phyloP scores from a whole-genome alignment of 2,797 vertebrate species.

The Leontocebus nigricollis region DNA sequence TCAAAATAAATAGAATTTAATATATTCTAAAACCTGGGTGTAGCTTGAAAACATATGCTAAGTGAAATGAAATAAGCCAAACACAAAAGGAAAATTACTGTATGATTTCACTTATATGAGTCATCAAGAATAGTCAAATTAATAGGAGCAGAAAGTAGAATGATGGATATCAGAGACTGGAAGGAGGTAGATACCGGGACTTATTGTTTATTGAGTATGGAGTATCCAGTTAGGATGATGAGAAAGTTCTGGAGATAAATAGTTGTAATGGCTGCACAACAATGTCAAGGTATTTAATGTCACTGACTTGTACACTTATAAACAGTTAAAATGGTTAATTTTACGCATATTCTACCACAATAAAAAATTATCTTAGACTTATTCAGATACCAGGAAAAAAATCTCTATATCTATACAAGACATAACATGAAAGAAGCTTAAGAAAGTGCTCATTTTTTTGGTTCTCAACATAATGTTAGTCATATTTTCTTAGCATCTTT shows the following conservation, averaged over 20 bases:
- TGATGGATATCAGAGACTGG: not conserved
- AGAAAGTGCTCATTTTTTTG: not conserved
- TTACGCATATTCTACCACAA: not conserved
- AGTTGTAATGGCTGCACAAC: not conserved
- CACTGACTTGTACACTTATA: not conserved
- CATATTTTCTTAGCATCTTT: not conserved
- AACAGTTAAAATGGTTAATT: not conserved
- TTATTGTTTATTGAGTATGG: not conserved
- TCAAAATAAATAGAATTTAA: constrained; percentile 7
- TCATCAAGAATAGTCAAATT: not conserved
- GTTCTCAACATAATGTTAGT: not conserved
- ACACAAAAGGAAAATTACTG: not conserved
- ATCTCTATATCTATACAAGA: not conserved
- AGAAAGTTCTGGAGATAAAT: not conserved
- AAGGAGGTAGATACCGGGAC: not conserved
- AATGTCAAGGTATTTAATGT: not conserved
- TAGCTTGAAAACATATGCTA: not conserved
- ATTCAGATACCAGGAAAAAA: not conserved
- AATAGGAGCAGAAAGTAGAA: constrained; percentile 7
- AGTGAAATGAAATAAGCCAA: not conserved
- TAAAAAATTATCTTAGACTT: not conserved
- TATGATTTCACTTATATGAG: not conserved
- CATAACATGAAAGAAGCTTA: not conserved
- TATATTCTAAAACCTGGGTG: not conserved
- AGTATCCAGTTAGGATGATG: not conserved